Evolutionary conservation across 2,113 vertebrate genomes (phyloP).

Genomic region (Odontesthes bonariensis): DNA sequence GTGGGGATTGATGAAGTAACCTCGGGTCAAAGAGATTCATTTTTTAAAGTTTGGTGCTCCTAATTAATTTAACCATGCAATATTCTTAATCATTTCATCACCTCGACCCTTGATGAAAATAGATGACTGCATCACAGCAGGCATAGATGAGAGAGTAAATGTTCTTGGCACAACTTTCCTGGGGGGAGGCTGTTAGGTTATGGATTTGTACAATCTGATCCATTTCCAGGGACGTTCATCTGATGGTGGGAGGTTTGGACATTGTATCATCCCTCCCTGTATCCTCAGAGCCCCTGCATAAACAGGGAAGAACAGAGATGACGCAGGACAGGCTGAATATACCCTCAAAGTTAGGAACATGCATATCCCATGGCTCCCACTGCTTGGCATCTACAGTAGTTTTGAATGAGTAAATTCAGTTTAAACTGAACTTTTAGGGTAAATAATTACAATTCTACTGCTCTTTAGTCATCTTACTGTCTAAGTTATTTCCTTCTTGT

Average conservation of each 20-base stretch:
- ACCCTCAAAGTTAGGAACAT: slow-evolving; percentile 32
- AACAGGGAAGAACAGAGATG: slow-evolving; percentile 63
- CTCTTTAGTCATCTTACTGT: slow-evolving; percentile 18
- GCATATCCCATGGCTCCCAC: not conserved
- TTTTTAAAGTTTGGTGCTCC: slow-evolving; percentile 15
- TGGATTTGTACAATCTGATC: slow-evolving; percentile 49
- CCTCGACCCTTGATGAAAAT: slow-evolving; percentile 12
- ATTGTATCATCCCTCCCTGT: slow-evolving; percentile 40
- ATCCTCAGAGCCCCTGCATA: slow-evolving; percentile 55
- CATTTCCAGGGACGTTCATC: slow-evolving; percentile 59
- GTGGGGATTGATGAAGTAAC: slow-evolving; percentile 4
- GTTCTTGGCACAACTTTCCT: slow-evolving; percentile 12
- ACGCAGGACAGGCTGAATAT: slow-evolving; percentile 58
- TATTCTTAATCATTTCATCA: slow-evolving; percentile 21
- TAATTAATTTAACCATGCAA: slow-evolving; percentile 22
- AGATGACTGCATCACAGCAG: slow-evolving; percentile 24
- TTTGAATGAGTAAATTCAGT: slow-evolving; percentile 11
- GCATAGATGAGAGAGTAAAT: slow-evolving; percentile 20
- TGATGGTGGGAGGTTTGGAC: slow-evolving; percentile 55
- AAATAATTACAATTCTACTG: slow-evolving; percentile 54
- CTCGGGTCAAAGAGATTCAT: slow-evolving; percentile 8
- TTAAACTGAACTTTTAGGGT: slow-evolving; percentile 29
- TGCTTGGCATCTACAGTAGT: slow-evolving; percentile 12
- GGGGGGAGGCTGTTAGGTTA: not conserved
- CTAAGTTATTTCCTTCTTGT: slow-evolving; percentile 23